Evolutionary conservation across 2,113 vertebrate genomes (phyloP), one percentile per base, ranked within the genome.

Genomic region (Lota lota): DNA sequence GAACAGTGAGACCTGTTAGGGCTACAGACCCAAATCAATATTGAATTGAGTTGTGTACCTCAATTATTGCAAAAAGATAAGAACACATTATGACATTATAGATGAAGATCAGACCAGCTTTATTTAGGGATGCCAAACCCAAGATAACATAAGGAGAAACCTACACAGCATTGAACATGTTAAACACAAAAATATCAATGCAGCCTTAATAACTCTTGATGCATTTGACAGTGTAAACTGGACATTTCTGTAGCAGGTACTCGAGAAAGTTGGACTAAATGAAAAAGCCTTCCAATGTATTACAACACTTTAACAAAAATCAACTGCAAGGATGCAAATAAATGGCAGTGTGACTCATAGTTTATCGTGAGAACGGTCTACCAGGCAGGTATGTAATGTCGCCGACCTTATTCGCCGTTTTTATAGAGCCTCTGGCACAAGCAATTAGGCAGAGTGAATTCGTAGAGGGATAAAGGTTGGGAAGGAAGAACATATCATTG

Each of bases 71-170:
- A 54, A 70, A 64, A 53, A 57, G 22, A 64, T 20, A 56, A 51
- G 61, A 64, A 18, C 47, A 64, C 8, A 11, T 69, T 19, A 36
- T 64, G 47, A 47, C n/a, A 15, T 64, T 7, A 68, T 75, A 16
- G 56, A 75, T 20, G 14, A 17, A 40, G 66, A 74, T 36, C 66
- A 74, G 33, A 75, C 73, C 50, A 61, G 33, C 16, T 70, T 70
- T 57, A 63, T 70, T 19, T 36, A 64, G 22, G 47, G 22, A n/a
- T 17, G 50, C 56, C 17, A 59, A 40, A 69, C 60, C 5, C 68
- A 69, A 22, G 68, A 61, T 40, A 61, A 61, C 15, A 60, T 58
- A 58, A 58, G 56, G 17, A 58, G 18, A 58, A 58, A 5, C n/a
- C 56, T 58, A 58, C 6, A 58, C 56, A 58, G 16, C 56, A 58